A percentile compares a stretch with the other conserved stretches of the same genome.
Conservation (phyloP, 1,140 invertebrate genomes). For the Planococcus citri region DNA sequence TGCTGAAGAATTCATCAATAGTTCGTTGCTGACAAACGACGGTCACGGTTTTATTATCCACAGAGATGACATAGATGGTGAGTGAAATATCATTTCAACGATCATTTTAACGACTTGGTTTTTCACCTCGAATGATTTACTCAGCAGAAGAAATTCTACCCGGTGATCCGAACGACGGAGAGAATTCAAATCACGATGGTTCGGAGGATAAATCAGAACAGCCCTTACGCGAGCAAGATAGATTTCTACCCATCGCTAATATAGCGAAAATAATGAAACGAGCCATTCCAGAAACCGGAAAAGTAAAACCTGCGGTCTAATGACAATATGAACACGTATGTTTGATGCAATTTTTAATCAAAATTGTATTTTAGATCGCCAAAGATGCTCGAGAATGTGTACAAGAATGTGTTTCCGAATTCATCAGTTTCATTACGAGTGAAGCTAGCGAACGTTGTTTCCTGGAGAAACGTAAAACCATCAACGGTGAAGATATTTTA, state of each 20-base stretch:
- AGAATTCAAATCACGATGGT: background rate
- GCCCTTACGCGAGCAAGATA: conserved; percentile 74
- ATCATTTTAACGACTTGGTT: background rate
- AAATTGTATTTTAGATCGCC: conserved; percentile 54
- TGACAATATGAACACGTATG: background rate
- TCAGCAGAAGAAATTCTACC: background rate
- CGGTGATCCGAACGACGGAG: background rate
- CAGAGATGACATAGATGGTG: conserved; percentile 10
- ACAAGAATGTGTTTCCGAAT: conserved; percentile 99
- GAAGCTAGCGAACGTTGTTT: conserved; percentile 94
- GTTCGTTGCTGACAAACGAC: background rate
- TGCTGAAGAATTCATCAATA: conserved; percentile 1
- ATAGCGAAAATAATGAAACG: conserved; percentile 99
- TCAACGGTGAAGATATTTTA: conserved; percentile 95
- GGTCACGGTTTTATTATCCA: conserved; percentile 9
- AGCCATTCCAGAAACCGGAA: conserved; percentile 89
- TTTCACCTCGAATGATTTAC: background rate
- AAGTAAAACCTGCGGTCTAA: conserved; percentile 61
- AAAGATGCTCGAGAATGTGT: conserved; percentile 99
- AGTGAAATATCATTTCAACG: background rate
- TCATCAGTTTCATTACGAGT: conserved; percentile 98
- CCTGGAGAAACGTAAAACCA: conserved; percentile 97
- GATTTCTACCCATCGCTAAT: conserved; percentile 96
- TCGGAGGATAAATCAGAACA: conserved; percentile 33
- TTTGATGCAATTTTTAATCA: background rate